A percentile compares a stretch with the other conserved stretches of the same genome.
Evolutionary conservation across 92 coral and sea anemone species (phyloP).

Genomic region (Paramuricea clavata): DNA sequence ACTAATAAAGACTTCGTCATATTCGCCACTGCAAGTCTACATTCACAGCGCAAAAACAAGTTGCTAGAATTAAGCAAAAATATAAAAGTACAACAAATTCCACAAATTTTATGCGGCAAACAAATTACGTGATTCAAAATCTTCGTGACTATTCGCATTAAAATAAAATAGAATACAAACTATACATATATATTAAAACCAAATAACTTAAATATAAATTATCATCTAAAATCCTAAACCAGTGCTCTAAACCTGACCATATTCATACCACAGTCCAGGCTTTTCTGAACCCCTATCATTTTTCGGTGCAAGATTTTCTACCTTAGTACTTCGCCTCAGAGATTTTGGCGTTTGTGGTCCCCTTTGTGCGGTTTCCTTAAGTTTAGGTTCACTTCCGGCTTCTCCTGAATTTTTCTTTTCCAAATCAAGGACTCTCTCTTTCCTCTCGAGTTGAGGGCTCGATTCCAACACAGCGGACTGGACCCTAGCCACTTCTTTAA

Average conservation of each 20-base stretch:
- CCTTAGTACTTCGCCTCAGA: slow-evolving; percentile 24
- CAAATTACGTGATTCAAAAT: no score
- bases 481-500: slow-evolving; percentile 22
- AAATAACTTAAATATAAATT: not conserved
- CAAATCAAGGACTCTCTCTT: not conserved
- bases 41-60: no score
- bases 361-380: not conserved
- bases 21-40: no score
- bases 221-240: not conserved
- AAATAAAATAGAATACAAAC: not conserved
- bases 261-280: slow-evolving; percentile 36
- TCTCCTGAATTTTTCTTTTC: not conserved
- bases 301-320: slow-evolving; percentile 34
- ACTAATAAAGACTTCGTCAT: no score
- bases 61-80: no score
- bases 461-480: slow-evolving; percentile 49
- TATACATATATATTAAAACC: not conserved
- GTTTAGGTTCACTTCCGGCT: not conserved
- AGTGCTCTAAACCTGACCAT: slow-evolving; percentile 27
- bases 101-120: no score
- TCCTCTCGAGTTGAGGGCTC: slow-evolving; percentile 37
- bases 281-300: not conserved
- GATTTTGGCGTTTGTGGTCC: slow-evolving; percentile 36
- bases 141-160: no score
- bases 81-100: no score